phyloP scores from a whole-genome alignment of 92 coral and sea anemone species.

The Parazoanthus atlanticus region DNA sequence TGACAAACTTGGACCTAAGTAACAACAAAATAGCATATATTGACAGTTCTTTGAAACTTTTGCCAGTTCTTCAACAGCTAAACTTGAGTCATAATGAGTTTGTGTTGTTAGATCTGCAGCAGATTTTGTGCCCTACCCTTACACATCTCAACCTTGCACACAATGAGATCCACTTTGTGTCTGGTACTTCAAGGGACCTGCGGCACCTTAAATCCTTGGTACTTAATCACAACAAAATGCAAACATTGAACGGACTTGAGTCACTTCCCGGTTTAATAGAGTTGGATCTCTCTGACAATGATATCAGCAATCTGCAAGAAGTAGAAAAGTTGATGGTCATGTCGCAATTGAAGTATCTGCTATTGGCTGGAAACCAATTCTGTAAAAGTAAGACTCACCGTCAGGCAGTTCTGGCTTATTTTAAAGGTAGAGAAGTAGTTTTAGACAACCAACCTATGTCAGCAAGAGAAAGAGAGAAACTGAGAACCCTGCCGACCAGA shows the following conservation, averaged over 20 bases:
- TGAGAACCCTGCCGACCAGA: slow-evolving; percentile 55
- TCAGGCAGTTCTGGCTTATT: slow-evolving; percentile 57
- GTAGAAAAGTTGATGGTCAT: slow-evolving; percentile 69
- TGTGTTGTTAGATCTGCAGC: slow-evolving; percentile 86
- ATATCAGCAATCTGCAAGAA: slow-evolving; percentile 65
- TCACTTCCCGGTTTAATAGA: slow-evolving; percentile 86
- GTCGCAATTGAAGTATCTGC: slow-evolving; percentile 77
- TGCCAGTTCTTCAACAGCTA: slow-evolving; percentile 84
- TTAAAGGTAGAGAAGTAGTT: slow-evolving; percentile 73
- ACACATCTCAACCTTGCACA: slow-evolving; percentile 80
- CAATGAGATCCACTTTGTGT: slow-evolving; percentile 81
- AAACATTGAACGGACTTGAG: slow-evolving; percentile 75
- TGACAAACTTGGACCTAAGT: slow-evolving; percentile 75
- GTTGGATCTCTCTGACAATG: slow-evolving; percentile 72
- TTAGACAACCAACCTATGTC: slow-evolving; percentile 73
- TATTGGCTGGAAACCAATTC: slow-evolving; percentile 67
- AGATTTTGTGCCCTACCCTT: slow-evolving; percentile 79
- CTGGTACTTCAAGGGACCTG: slow-evolving; percentile 82
- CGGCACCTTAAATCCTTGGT: slow-evolving; percentile 83
- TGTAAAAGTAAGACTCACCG: slow-evolving; percentile 69
- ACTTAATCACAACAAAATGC: slow-evolving; percentile 76
- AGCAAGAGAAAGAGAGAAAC: slow-evolving; percentile 53
- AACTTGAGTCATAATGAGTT: slow-evolving; percentile 89
- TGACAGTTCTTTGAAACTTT: slow-evolving; percentile 86
- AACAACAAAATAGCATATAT: slow-evolving; percentile 81